phyloP scores from a whole-genome alignment of 2,113 vertebrate species.

The Podarcis cretensis region DNA sequence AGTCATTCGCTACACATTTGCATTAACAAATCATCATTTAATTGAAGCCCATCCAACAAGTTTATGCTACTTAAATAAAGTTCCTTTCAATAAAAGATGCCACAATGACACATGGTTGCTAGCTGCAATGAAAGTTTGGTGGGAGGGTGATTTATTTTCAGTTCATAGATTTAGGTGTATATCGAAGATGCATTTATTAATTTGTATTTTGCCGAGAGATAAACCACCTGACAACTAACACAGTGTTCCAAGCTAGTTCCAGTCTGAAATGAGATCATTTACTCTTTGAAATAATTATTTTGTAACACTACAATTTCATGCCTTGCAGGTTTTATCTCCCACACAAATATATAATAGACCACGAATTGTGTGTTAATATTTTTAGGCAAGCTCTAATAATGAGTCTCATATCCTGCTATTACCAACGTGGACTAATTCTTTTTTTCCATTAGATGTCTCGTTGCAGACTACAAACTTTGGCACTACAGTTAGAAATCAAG shows the following conservation, averaged over 20 bases:
- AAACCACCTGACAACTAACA: constrained; percentile 70
- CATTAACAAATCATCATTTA: constrained; percentile 88
- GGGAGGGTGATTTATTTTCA: constrained; percentile 65
- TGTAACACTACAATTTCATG: constrained; percentile 68
- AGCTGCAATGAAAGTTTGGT: constrained; percentile 69
- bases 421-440: constrained; percentile 53
- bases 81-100: constrained; percentile 83
- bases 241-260: constrained; percentile 62
- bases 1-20: constrained; percentile 83
- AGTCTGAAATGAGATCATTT: constrained; percentile 62
- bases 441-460: constrained; percentile 54
- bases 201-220: constrained; percentile 75
- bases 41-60: constrained; percentile 86
- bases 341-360: constrained; percentile 61
- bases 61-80: constrained; percentile 88
- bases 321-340: constrained; percentile 65
- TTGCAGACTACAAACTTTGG: constrained; percentile 71
- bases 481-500: constrained; percentile 66
- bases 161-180: constrained; percentile 64
- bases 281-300: constrained; percentile 70
- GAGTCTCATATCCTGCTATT: constrained; percentile 66
- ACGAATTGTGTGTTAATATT: constrained; percentile 67
- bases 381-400: constrained; percentile 70
- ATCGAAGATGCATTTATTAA: constrained; percentile 73
- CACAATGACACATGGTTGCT: constrained; percentile 73